These are phyloP conservation scores for Corythornis leucogaster DNA, from an alignment of 2,797 vertebrate species.

Conservation along the genomic window DNA sequence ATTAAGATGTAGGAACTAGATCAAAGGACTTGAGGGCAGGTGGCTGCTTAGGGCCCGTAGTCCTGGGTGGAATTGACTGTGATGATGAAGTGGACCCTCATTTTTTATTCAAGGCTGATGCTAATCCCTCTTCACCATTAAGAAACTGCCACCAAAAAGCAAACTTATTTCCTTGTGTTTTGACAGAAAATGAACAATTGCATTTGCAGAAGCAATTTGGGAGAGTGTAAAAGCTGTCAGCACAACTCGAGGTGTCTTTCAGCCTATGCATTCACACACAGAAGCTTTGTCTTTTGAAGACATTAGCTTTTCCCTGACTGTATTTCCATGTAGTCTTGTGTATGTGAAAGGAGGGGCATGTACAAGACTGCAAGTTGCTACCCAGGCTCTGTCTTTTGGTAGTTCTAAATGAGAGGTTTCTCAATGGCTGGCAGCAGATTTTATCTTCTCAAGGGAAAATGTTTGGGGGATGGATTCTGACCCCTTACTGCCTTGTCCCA, in stretches of 20 bases:
- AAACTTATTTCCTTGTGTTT: constrained; percentile 62
- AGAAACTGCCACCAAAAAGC: constrained; percentile 30
- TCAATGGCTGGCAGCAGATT: neutral
- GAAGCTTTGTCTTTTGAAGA: neutral
- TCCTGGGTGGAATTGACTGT: neutral
- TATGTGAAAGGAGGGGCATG: neutral
- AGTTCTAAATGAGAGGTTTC: neutral
- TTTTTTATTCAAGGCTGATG: constrained; percentile 28
- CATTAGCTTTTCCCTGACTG: neutral
- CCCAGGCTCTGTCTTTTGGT: neutral
- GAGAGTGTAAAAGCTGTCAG: constrained; percentile 41
- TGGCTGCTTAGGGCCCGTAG: neutral
- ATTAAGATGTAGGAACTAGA: neutral
- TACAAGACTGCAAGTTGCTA: neutral
- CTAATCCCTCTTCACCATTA: constrained; percentile 58
- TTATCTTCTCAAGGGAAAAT: neutral
- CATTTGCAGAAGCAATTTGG: constrained; percentile 57
- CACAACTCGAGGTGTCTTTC: neutral
- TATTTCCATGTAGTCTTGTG: neutral
- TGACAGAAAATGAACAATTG: constrained; percentile 59
- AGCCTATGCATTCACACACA: neutral
- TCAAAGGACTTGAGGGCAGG: neutral
- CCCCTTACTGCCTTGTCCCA: neutral
- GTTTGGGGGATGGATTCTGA: neutral
- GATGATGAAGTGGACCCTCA: constrained; percentile 24